Evolutionary conservation across 2,888 invertebrate genomes (phyloP), one percentile per base, ranked within the genome.

Genomic region (Lasioglossum morio): DNA sequence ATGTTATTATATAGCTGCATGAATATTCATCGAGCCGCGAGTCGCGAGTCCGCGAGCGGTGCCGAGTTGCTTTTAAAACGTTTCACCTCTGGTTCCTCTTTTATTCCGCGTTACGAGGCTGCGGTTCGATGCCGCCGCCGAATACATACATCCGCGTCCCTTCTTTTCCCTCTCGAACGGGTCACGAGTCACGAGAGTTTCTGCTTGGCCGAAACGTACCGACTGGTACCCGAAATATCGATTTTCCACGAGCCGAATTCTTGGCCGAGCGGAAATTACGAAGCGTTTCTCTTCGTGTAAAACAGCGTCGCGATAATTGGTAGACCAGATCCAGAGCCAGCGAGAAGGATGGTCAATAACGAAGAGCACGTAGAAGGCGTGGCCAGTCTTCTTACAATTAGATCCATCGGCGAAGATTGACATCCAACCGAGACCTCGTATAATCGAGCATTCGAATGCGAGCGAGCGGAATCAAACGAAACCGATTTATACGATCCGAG

Each of bases 1-100:
- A 95, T 95, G 95, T 95, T 95, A 95, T 95, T 95, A 95, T 95
- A 95, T 95, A 94, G 95, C 93, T 81, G 92, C 94, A 95, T 95
- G 95, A 95, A 95, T 95, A 95, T 95, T 95, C 95, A 95, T 95
- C 94, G 94, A 93, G 87, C 90, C 73, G 82, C 88, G 77, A 82
- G 63, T 8, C 57, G 57, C 94, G 94, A 93, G 87, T 89, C 19
- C 77, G 82, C 87, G 77, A 82, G 43, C 85, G 40, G 72, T 14
- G 75, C 77, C 86, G 88, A 85, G 83, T 86, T 82, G 87, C 91
- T 87, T 90, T 91, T 92, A 91, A 92, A 91, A 91, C 88, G 88
- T 82, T 89, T 91, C 84, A 79, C 81, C 91, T 77, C 78, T 77
- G 86, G 53, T 78, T 84, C 82, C 74, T 72, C 81, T 72, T 75